Evolutionary conservation across 1,140 invertebrate genomes (phyloP), one percentile per base, ranked within the genome.

Genomic region (Lepidurus packardi): DNA sequence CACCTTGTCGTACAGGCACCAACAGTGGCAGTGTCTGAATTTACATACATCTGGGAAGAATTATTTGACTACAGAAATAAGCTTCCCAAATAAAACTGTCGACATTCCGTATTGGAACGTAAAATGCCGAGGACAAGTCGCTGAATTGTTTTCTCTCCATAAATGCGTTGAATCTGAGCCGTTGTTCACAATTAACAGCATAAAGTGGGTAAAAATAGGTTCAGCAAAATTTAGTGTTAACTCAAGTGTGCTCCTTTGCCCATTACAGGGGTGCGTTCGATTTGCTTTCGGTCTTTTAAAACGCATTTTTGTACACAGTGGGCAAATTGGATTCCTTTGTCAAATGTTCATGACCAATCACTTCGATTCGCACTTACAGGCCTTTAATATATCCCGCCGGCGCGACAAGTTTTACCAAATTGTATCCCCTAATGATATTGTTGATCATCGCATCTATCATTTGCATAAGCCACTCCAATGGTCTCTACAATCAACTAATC

Each of bases 321-420:
- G 7, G 13, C 25, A 75, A 75, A 75, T 5, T 75, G 74, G 34
- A 75, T 75, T 75, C 43, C 34, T 75, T 24, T 75, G 74, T 25
- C 25, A 75, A 75, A 42, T 75, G 74, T 75, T 42, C 25, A 24
- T 8, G 43, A 75, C 74, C 13, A 34, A 25, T 16, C n/a, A 75
- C 34, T 75, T 75, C 13, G 1, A 75, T 75, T 75, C 34, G 34
- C 6, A 75, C 16, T 41, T 75, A 42, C 74, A 75, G 41, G 74
- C 16, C 34, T 75, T 75, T 75, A 43, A 41, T 42, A 1, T 75
- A 42, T 16, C 34, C 34, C 34, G 13, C 13, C 34, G 74, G 43
- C 3, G 25, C n/a, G 16, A 16, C 34, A 75, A 34, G 3, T 75
- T 75, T 34, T 75, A n/a, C 13, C 1, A 0, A 6, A 25, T 25